Evolutionary conservation across 2,888 invertebrate species (phyloP).

Genomic region (Dicyrtomina minuta): DNA sequence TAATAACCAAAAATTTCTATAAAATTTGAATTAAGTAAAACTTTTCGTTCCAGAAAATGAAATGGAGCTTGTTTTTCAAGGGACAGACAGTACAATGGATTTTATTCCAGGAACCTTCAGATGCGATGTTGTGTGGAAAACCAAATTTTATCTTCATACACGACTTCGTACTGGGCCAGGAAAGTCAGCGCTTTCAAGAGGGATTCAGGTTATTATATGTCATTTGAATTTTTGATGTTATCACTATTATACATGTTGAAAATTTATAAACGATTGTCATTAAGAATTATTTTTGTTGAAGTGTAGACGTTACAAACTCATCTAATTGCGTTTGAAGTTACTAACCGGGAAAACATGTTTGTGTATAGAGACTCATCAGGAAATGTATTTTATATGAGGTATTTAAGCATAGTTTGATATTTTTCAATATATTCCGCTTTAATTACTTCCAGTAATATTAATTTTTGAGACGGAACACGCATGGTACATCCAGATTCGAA

Average conservation of each 20-base stretch:
- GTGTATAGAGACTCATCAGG: conserved; percentile 68
- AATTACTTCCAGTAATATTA: too few species aligned
- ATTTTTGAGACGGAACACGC: too few species aligned
- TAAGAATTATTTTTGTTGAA: background rate
- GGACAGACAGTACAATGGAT: conserved; percentile 20
- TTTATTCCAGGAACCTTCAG: conserved; percentile 66
- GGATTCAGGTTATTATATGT: conserved; percentile 57
- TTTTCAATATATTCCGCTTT: background rate
- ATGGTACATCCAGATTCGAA: too few species aligned
- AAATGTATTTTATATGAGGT: conserved; percentile 66
- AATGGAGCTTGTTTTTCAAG: conserved; percentile 2
- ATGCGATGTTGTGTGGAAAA: conserved; percentile 73
- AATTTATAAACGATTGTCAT: conserved; percentile 5
- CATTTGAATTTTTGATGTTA: background rate
- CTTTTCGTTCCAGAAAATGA: conserved; percentile 7
- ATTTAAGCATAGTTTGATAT: conserved; percentile 17
- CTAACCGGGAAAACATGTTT: conserved; percentile 74
- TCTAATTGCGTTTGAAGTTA: conserved; percentile 69
- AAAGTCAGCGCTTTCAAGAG: conserved; percentile 64
- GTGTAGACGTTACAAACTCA: conserved; percentile 66
- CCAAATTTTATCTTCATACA: conserved; percentile 69
- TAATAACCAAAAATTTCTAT: background rate
- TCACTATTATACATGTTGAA: background rate
- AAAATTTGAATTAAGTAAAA: background rate
- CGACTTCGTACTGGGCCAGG: conserved; percentile 67